phyloP scores from a whole-genome alignment of 92 coral and sea anemone species.

The Muricea muricata region DNA sequence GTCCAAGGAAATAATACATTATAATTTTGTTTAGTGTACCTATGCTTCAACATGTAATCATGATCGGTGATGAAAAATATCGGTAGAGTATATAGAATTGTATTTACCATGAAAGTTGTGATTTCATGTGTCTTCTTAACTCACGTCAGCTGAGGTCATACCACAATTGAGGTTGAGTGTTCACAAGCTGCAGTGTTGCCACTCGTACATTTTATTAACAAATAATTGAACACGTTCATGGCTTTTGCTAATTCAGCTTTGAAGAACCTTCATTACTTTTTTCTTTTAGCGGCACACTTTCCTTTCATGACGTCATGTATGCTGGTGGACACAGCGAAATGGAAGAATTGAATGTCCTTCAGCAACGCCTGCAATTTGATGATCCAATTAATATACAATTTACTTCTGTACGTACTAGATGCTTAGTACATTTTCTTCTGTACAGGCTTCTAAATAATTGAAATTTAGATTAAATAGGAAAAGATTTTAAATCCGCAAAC shows the following conservation, averaged over 20 bases:
- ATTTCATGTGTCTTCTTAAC: too few relatives aligned
- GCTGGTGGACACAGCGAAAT: constrained; percentile 72
- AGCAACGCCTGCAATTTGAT: constrained; percentile 81
- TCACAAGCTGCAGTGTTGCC: too few relatives aligned
- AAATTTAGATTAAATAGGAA: too few relatives aligned
- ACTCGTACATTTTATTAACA: too few relatives aligned
- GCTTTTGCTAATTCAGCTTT: too few relatives aligned
- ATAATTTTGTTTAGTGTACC: constrained; percentile 44
- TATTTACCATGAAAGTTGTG: too few relatives aligned
- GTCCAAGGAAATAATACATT: too few relatives aligned
- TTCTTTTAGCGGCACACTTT: constrained; percentile 79
- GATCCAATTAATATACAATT: constrained; percentile 96
- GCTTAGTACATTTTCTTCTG: not conserved
- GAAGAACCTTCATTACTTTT: not conserved
- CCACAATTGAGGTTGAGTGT: too few relatives aligned
- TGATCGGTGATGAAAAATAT: constrained; percentile 18
- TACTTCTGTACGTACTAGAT: constrained; percentile 77
- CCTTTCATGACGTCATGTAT: constrained; percentile 77
- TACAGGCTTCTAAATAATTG: too few relatives aligned
- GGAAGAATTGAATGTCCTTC: constrained; percentile 68
- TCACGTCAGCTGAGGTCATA: too few relatives aligned
- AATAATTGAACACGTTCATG: too few relatives aligned
- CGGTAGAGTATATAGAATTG: not conserved
- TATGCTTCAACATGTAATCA: constrained; percentile 42
- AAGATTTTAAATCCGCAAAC: too few relatives aligned